phyloP scores from a whole-genome alignment of 2,888 invertebrate genomes.

The Leptogaster cylindrica region DNA sequence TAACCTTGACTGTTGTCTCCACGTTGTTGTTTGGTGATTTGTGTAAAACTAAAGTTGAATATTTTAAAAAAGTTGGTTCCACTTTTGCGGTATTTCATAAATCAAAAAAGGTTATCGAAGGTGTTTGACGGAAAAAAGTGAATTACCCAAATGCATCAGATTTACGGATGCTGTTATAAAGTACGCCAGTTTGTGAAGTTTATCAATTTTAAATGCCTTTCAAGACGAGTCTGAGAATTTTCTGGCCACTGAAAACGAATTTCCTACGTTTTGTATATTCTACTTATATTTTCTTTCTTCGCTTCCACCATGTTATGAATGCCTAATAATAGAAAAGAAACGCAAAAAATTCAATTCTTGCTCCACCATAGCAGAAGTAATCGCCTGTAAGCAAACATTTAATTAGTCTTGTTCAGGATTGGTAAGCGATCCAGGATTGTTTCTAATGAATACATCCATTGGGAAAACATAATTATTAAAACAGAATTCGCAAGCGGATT shows the following conservation, averaged over 20 bases:
- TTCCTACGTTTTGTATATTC: too few species aligned
- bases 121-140: not conserved
- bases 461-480: slow-evolving; percentile 24
- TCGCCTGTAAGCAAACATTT: not conserved
- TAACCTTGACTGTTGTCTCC: too few species aligned
- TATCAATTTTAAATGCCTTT: too few species aligned
- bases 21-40: too few species aligned
- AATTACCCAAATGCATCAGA: not conserved
- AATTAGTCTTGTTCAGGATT: not conserved
- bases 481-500: slow-evolving; percentile 31
- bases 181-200: not conserved
- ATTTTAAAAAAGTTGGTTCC: too few species aligned
- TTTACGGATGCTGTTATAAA: not conserved
- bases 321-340: too few species aligned
- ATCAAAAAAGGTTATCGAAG: slow-evolving; percentile 1
- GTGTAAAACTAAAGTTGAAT: too few species aligned
- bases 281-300: too few species aligned
- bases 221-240: too few species aligned
- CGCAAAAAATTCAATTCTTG: not conserved
- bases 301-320: too few species aligned
- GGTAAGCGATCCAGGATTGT: slow-evolving; percentile 3
- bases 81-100: too few species aligned
- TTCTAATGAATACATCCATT: slow-evolving; percentile 14
- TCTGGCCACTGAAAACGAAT: too few species aligned
- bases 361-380: not conserved